A percentile compares a stretch with the other conserved stretches of the same genome.
phyloP scores from a whole-genome alignment of 2,113 vertebrate species.

The Apteryx mantelli region DNA sequence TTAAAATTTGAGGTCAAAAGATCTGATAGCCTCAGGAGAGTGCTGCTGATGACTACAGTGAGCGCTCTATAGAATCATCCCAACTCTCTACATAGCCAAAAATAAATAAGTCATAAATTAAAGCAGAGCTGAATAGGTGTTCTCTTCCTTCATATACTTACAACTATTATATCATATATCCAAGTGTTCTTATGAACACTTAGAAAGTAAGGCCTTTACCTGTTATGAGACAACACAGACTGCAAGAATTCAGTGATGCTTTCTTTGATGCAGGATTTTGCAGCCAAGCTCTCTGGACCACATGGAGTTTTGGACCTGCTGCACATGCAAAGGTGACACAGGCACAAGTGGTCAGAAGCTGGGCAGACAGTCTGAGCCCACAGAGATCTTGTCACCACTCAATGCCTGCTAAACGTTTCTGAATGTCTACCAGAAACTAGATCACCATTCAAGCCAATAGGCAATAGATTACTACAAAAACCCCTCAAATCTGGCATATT shows the following conservation, averaged over 20 bases:
- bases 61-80: not conserved
- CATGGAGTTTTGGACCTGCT: not conserved
- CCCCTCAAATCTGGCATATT: not conserved
- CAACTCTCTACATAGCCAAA: not conserved
- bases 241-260: not conserved
- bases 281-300: not conserved
- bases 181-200: not conserved
- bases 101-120: not conserved
- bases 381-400: not conserved
- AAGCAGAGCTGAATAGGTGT: not conserved
- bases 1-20: not conserved
- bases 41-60: not conserved
- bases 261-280: not conserved
- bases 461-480: not conserved
- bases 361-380: not conserved
- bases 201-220: not conserved
- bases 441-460: not conserved
- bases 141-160: not conserved
- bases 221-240: not conserved
- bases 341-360: not conserved
- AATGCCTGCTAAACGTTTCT: not conserved
- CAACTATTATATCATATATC: not conserved
- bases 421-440: not conserved
- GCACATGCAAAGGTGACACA: accelerated
- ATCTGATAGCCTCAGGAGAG: not conserved